Base-by-base conservation (phyloP, 2,888 invertebrate genomes). In the Copidosoma aretas region DNA sequence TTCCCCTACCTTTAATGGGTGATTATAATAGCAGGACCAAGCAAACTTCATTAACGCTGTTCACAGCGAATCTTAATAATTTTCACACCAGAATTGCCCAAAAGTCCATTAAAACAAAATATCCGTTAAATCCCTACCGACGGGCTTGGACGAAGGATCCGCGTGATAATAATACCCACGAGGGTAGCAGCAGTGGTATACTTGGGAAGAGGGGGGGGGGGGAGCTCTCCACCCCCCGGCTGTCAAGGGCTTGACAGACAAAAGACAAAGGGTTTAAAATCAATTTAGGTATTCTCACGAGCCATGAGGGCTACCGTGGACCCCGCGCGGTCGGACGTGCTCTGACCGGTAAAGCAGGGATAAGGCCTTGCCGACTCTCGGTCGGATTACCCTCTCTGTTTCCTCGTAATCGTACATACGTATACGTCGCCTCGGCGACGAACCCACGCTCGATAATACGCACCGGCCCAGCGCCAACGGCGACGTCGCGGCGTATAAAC, bases 331-430 rank as follows among this genome's bases (percentile, higher is more conserved):
- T 72, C 68, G 49, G 53, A 54, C 17, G 51, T 69, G 67, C 73
- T 54, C 24, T 25, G 21, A 32, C 49, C 53, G 81, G 72, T 79
- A 81, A 81, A 74, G 70, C 75, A 78, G 79, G 64, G 64, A 73
- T 60, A 75, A 74, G 71, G 75, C 73, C 72, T 80, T 79, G 77
- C 75, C 80, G 60, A 67, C 75, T 64, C 72, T 77, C 70, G 78
- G 76, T 76, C 64, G 76, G 75, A 76, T 77, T 76, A 77, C 73
- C 75, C 14, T 46, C 10, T 41, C 43, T 60, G 43, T 46, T 46
- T 15, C 43, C 60, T 58, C 24, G 25, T 46, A n/a, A 21, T 8
- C 25, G 46, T 10, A 14, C 59, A 22, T 21, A n/a, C n/a, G n/a
- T n/a, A n/a, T n/a, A n/a, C n/a, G n/a, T n/a, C n/a, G n/a, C 21